phyloP scores from a whole-genome alignment of 2,888 invertebrate genomes.

The Xanthostigma xanthostigma region DNA sequence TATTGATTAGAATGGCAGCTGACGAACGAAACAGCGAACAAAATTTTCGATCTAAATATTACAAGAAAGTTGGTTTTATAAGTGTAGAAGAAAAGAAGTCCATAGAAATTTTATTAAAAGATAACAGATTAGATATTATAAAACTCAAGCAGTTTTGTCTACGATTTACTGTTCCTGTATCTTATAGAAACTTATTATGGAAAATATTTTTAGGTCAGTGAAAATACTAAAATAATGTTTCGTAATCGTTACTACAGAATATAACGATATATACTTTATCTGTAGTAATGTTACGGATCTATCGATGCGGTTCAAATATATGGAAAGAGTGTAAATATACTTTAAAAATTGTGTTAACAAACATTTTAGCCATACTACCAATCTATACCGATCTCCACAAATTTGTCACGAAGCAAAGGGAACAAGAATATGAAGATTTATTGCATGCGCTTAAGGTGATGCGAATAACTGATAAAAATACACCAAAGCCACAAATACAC shows the following conservation, averaged over 20 bases:
- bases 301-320: not conserved
- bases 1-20: slow-evolving; percentile 27
- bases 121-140: slow-evolving; percentile 61
- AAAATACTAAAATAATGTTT: slow-evolving; percentile 1
- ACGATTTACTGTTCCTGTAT: slow-evolving; percentile 67
- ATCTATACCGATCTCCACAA: slow-evolving; percentile 59
- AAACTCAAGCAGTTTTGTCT: slow-evolving; percentile 76
- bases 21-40: slow-evolving; percentile 70
- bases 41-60: slow-evolving; percentile 69
- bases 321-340: slow-evolving; percentile 2
- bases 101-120: slow-evolving; percentile 73
- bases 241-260: slow-evolving; percentile 1
- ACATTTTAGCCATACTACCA: slow-evolving; percentile 53
- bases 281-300: too few species aligned
- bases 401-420: slow-evolving; percentile 59
- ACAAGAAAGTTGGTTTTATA: slow-evolving; percentile 78
- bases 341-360: not conserved
- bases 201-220: slow-evolving; percentile 61
- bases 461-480: slow-evolving; percentile 44
- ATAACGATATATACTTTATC: not conserved
- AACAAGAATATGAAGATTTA: slow-evolving; percentile 60
- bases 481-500: slow-evolving; percentile 51
- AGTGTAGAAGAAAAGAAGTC: slow-evolving; percentile 85
- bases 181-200: slow-evolving; percentile 71
- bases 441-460: slow-evolving; percentile 52